These are phyloP conservation scores for Drosophila borealis DNA, from an alignment of 2,888 invertebrate species.

Conservation along the genomic window DNA sequence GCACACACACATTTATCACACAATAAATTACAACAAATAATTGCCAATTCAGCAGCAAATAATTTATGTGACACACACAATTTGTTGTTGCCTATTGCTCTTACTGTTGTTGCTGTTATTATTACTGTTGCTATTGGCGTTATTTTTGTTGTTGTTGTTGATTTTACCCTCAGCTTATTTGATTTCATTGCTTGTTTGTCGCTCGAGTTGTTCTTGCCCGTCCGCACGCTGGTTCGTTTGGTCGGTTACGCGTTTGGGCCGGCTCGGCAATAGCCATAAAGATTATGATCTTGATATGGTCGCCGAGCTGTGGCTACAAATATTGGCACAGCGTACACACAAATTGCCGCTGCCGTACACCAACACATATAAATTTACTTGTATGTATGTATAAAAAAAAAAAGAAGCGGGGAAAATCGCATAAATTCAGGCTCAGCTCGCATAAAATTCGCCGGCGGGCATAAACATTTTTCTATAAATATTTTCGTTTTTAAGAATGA, in stretches of 20 bases:
- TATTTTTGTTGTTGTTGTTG: slow-evolving; percentile 27
- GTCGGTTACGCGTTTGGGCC: slow-evolving; percentile 38
- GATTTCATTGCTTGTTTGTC: slow-evolving; percentile 72
- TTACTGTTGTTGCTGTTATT: slow-evolving; percentile 12
- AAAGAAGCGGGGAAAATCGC: slow-evolving; percentile 33
- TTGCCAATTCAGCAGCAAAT: slow-evolving; percentile 75
- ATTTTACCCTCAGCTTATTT: slow-evolving; percentile 56
- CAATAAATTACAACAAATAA: slow-evolving; percentile 74
- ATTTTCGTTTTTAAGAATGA: slow-evolving; percentile 58
- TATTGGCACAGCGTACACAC: slow-evolving; percentile 47
- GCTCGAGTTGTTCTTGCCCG: slow-evolving; percentile 58
- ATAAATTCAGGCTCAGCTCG: slow-evolving; percentile 59
- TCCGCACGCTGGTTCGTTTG: slow-evolving; percentile 16
- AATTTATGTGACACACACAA: slow-evolving; percentile 68
- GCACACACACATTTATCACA: slow-evolving; percentile 52
- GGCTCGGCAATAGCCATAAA: slow-evolving; percentile 65
- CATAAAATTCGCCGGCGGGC: slow-evolving; percentile 55
- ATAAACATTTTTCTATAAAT: slow-evolving; percentile 60
- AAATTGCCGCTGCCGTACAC: slow-evolving; percentile 37
- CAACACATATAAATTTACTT: slow-evolving; percentile 21
- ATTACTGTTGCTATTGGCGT: slow-evolving; percentile 13
- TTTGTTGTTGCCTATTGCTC: slow-evolving; percentile 52
- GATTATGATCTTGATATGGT: slow-evolving; percentile 72
- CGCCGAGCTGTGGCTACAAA: slow-evolving; percentile 48
- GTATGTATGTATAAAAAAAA: slow-evolving; percentile 9